These are phyloP conservation scores for Thymallus thymallus DNA, from an alignment of 2,113 vertebrate genomes.

Conservation along the genomic window DNA sequence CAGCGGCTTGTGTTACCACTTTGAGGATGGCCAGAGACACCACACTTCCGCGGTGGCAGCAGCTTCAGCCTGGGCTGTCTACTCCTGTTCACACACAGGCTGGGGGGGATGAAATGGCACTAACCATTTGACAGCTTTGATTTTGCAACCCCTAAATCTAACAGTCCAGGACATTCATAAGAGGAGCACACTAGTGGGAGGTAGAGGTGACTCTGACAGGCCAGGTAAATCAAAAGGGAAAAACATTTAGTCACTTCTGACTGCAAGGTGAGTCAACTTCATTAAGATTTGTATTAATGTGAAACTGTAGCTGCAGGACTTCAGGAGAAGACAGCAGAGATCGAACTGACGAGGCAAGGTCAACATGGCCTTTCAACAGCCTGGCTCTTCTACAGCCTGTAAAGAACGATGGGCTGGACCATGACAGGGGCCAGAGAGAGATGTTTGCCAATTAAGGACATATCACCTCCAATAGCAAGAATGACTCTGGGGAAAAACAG, in stretches of 20 bases:
- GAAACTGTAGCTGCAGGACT: constrained; percentile 1
- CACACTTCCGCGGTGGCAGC: not conserved
- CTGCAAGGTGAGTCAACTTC: constrained; percentile 36
- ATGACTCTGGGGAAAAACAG: not conserved
- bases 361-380: not conserved
- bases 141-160: constrained; percentile 25
- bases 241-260: constrained; percentile 38
- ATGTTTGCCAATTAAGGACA: not conserved
- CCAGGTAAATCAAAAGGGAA: constrained; percentile 48
- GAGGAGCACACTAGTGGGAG: not conserved
- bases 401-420: not conserved
- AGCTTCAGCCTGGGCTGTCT: constrained; percentile 30
- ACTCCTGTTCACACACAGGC: constrained; percentile 25
- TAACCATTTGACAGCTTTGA: not conserved
- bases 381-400: not conserved
- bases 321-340: not conserved
- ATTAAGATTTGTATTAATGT: constrained; percentile 19
- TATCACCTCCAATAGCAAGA: not conserved
- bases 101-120: constrained; percentile 15
- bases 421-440: not conserved
- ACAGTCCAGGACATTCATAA: not conserved
- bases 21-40: constrained; percentile 7
- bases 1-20: constrained; percentile 26
- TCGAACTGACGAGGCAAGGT: not conserved
- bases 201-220: constrained; percentile 12